These are phyloP conservation scores for Megaleporinus macrocephalus DNA, from an alignment of 2,113 vertebrate species.

Conservation along the genomic window DNA sequence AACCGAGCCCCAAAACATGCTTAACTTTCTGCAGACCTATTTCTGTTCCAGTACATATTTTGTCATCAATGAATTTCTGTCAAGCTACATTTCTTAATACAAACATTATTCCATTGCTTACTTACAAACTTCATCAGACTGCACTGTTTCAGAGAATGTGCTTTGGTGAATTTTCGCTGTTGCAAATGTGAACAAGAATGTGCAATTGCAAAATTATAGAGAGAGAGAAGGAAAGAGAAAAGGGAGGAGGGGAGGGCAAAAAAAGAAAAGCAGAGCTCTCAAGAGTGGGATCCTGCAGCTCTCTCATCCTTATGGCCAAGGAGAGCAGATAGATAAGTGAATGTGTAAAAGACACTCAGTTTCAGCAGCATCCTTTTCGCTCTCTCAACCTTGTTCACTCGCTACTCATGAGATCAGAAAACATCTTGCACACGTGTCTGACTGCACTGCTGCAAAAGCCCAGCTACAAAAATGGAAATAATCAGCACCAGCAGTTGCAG, in stretches of 20 bases:
- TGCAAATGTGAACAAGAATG: background rate
- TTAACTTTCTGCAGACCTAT: too few species aligned
- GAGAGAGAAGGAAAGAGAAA: background rate
- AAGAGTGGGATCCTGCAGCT: background rate
- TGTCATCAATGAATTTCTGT: too few species aligned
- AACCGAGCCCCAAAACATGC: too few species aligned
- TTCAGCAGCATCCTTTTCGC: background rate
- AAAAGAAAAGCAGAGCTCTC: background rate
- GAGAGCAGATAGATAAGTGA: background rate
- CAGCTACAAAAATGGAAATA: background rate
- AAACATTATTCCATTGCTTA: too few species aligned
- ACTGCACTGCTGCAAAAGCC: background rate
- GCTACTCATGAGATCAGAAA: background rate
- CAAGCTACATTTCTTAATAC: too few species aligned
- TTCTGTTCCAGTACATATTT: too few species aligned
- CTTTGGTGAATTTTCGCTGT: background rate
- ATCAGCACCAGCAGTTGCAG: background rate
- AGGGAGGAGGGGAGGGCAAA: too few species aligned
- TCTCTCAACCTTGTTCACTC: constrained; percentile 6
- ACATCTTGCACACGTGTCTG: background rate
- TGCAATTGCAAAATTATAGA: background rate
- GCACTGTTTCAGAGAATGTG: too few species aligned
- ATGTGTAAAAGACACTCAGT: background rate
- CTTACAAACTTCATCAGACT: too few species aligned
- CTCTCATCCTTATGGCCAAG: background rate